Percentiles rank a stretch among this genome's conserved stretches.
These are phyloP conservation scores for Notolabrus celidotus DNA, from an alignment of 2,797 vertebrate genomes.

Conservation along the genomic window DNA sequence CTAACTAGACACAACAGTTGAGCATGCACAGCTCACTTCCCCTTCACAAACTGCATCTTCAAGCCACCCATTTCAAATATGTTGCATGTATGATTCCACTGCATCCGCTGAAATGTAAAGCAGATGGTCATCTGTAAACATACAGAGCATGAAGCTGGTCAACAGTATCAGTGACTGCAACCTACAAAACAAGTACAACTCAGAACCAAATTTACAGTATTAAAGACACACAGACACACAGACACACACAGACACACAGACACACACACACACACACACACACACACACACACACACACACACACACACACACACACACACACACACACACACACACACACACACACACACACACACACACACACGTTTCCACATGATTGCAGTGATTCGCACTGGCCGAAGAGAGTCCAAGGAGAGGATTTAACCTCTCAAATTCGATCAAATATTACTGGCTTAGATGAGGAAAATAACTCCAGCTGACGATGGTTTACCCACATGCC, in stretches of 20 bases:
- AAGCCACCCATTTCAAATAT: slow-evolving; percentile 44
- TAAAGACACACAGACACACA: slow-evolving; percentile 37
- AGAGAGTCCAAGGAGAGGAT: slow-evolving; percentile 64
- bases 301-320: no score
- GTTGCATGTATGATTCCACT: slow-evolving; percentile 64
- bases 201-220: slow-evolving; percentile 54
- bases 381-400: slow-evolving; percentile 61
- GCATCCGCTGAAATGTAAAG: slow-evolving; percentile 57
- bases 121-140: slow-evolving; percentile 76
- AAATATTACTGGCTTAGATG: slow-evolving; percentile 55
- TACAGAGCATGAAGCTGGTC: slow-evolving; percentile 51
- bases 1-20: slow-evolving; percentile 56
- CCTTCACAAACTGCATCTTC: slow-evolving; percentile 39
- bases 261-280: no score
- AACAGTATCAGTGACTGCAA: slow-evolving; percentile 65
- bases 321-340: slow-evolving; percentile 30
- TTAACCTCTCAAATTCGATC: slow-evolving; percentile 71
- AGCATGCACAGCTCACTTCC: slow-evolving; percentile 67
- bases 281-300: no score
- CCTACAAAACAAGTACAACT: no score
- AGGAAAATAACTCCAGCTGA: slow-evolving; percentile 60
- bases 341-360: slow-evolving; percentile 34
- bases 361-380: slow-evolving; percentile 65
- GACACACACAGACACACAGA: no score
- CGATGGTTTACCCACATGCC: slow-evolving; percentile 46